A percentile compares a stretch with the other conserved stretches of the same genome.
These are phyloP conservation scores for Sciaenops ocellatus DNA, from an alignment of 2,797 vertebrate species.

Conservation along the genomic window DNA sequence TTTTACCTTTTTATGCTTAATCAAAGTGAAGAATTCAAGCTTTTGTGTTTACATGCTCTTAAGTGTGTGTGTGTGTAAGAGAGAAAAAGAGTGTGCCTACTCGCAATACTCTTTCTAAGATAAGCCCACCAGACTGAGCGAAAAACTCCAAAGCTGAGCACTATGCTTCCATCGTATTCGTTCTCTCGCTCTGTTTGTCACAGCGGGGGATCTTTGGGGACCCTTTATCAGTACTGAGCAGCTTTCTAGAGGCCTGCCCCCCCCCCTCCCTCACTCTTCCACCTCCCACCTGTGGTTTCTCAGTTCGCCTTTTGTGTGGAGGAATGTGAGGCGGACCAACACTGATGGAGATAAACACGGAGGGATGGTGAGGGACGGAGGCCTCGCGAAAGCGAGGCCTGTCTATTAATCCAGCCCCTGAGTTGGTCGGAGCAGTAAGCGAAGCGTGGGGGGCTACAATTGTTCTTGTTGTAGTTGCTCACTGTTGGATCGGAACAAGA, in stretches of 20 bases:
- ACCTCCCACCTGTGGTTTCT: conserved; percentile 60
- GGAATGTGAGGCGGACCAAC: conserved; percentile 73
- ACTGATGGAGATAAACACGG: conserved; percentile 71
- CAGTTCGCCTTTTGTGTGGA: conserved; percentile 68
- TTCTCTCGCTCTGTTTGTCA: conserved; percentile 69
- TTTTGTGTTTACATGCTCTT: conserved; percentile 73
- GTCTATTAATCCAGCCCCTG: conserved; percentile 75
- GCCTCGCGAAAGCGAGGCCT: conserved; percentile 64
- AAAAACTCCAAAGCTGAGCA: conserved; percentile 75
- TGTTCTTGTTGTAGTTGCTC: conserved; percentile 21
- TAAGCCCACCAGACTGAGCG: conserved; percentile 67
- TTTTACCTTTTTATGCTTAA: conserved; percentile 71
- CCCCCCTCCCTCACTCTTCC: neutral
- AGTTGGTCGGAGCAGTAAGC: conserved; percentile 50
- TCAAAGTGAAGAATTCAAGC: conserved; percentile 70
- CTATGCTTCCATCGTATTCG: conserved; percentile 64
- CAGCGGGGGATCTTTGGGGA: conserved; percentile 76
- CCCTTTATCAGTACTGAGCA: conserved; percentile 82
- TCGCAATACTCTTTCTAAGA: conserved; percentile 65
- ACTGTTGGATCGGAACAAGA: conserved; percentile 40
- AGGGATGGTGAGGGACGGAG: conserved; percentile 71
- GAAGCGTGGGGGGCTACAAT: conserved; percentile 32
- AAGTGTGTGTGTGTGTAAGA: conserved; percentile 19
- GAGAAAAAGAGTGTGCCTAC: conserved; percentile 35
- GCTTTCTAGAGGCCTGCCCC: conserved; percentile 66